phyloP scores from a whole-genome alignment of 2,888 invertebrate genomes.

The Strigamia crassipes region DNA sequence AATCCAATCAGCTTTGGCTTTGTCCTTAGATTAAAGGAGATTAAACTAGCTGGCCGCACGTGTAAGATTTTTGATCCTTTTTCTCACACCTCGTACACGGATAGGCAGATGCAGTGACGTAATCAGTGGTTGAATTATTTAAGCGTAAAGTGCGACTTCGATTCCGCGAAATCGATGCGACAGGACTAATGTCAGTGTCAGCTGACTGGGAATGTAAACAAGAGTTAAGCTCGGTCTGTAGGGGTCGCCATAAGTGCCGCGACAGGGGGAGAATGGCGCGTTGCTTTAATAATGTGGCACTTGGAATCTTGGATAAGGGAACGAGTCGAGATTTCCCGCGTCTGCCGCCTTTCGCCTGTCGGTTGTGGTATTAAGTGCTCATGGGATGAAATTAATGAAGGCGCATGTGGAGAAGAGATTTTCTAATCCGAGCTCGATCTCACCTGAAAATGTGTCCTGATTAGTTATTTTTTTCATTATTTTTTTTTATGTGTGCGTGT shows the following conservation, averaged over 20 bases:
- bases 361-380: conserved; percentile 19
- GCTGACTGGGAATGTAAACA: conserved; percentile 28
- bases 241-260: background rate
- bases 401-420: conserved; percentile 20
- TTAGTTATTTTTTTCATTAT: background rate
- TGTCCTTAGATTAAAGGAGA: conserved; percentile 29
- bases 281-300: conserved; percentile 33
- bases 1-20: conserved; percentile 40
- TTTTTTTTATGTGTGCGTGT: background rate
- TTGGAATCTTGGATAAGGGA: background rate
- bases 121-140: conserved; percentile 1
- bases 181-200: conserved; percentile 3
- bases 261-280: background rate
- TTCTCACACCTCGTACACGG: background rate
- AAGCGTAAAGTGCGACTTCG: background rate
- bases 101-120: background rate
- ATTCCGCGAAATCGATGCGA: background rate
- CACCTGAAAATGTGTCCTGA: conserved; percentile 31
- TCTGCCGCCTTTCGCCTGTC: conserved; percentile 2
- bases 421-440: conserved; percentile 16
- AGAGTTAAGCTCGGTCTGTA: background rate
- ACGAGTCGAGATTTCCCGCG: conserved; percentile 8
- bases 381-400: conserved; percentile 35
- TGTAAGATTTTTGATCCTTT: background rate
- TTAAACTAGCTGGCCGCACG: background rate